These are phyloP conservation scores for Mesoclemmys tuberculata DNA, from an alignment of 2,113 vertebrate species.

Conservation along the genomic window DNA sequence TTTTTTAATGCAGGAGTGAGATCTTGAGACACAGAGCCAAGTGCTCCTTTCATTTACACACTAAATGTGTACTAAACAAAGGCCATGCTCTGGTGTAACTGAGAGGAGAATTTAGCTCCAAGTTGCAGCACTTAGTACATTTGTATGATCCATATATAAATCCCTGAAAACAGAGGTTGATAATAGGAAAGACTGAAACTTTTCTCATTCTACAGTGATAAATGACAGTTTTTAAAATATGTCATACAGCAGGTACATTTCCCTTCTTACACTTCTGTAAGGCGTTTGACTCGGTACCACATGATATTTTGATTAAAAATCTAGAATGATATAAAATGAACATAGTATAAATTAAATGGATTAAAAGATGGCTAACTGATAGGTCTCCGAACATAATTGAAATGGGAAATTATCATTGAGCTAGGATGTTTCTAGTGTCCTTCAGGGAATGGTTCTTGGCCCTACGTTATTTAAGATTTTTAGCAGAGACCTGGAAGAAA, in stretches of 20 bases:
- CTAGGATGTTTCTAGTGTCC: neutral
- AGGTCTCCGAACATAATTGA: neutral
- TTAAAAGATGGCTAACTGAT: neutral
- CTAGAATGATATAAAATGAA: neutral
- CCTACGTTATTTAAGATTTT: neutral
- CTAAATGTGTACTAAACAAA: neutral
- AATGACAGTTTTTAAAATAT: neutral
- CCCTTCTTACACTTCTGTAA: neutral
- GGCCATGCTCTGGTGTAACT: neutral
- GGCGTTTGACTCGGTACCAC: neutral
- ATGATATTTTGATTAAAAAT: neutral
- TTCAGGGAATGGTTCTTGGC: neutral
- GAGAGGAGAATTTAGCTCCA: neutral
- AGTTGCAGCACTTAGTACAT: neutral
- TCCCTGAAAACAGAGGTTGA: neutral
- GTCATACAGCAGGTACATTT: neutral
- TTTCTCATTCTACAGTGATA: neutral
- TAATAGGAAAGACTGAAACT: neutral
- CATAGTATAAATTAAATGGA: neutral
- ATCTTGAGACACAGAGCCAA: neutral
- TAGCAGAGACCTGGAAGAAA: neutral
- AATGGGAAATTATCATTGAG: neutral
- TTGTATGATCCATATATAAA: neutral
- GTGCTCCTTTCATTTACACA: neutral
- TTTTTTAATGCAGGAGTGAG: accelerated